Conservation (phyloP, 1,140 invertebrate species). For the Argopecten irradians region DNA sequence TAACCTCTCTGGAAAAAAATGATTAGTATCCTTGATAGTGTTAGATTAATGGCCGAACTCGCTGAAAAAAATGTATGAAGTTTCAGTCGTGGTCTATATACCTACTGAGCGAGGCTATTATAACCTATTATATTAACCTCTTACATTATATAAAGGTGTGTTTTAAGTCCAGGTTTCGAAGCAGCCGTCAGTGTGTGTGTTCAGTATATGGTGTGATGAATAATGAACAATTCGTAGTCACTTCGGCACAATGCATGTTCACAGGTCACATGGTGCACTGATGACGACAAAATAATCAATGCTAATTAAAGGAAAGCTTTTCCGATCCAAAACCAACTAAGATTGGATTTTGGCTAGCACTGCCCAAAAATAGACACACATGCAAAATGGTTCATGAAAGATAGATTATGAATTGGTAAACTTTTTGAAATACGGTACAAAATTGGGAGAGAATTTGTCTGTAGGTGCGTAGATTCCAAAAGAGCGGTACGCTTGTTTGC, state of each 20-base stretch:
- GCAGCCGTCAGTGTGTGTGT: neutral
- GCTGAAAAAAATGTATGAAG: too few species aligned
- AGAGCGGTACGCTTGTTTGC: neutral
- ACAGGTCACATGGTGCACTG: slow-evolving; percentile 7
- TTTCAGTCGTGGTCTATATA: neutral
- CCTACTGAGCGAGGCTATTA: neutral
- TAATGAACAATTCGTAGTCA: neutral
- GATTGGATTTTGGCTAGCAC: neutral
- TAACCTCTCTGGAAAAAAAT: neutral
- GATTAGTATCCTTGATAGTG: too few species aligned
- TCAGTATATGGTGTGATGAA: neutral
- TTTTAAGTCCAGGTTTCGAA: neutral
- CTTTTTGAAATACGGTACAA: neutral
- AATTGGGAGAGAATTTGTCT: neutral
- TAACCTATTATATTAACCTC: neutral
- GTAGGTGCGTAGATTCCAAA: slow-evolving; percentile 5
- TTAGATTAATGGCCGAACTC: too few species aligned
- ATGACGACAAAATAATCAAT: slow-evolving; percentile 22
- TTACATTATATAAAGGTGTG: neutral
- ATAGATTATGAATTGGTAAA: neutral
- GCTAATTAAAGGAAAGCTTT: neutral
- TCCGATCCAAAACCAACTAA: neutral
- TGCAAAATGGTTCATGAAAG: slow-evolving; percentile 17
- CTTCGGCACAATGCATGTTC: slow-evolving; percentile 14
- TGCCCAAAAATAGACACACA: slow-evolving; percentile 6